A percentile compares a stretch with the other conserved stretches of the same genome.
phyloP scores from a whole-genome alignment of 2,113 vertebrate species.

The Heterochromis multidens region DNA sequence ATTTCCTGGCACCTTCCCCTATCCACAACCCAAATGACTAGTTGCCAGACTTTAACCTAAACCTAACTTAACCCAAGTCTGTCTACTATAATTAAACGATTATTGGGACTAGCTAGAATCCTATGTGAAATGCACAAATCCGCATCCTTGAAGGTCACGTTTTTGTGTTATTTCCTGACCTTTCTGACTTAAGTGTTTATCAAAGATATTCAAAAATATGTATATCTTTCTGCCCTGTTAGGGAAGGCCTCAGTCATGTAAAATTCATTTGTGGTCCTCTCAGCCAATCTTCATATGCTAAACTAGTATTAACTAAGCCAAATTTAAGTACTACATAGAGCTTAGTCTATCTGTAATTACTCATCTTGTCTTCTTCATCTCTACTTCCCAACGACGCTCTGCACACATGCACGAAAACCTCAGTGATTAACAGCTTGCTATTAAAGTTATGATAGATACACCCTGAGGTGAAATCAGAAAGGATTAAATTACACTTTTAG shows the following conservation, averaged over 20 bases:
- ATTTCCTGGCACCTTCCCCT: background rate
- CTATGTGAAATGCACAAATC: background rate
- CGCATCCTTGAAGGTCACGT: background rate
- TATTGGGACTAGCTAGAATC: background rate
- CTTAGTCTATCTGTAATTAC: background rate
- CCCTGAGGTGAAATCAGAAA: background rate
- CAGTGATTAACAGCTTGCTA: slow-evolving; percentile 2
- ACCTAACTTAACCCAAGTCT: background rate
- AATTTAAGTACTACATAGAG: background rate
- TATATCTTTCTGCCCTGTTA: background rate
- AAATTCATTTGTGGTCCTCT: background rate
- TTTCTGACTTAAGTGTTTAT: background rate
- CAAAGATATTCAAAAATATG: background rate
- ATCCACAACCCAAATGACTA: background rate
- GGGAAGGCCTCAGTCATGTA: background rate
- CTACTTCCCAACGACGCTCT: background rate
- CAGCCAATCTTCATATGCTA: background rate
- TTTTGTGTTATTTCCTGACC: background rate
- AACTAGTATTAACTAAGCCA: background rate
- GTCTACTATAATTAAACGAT: background rate
- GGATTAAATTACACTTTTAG: slow-evolving; percentile 5
- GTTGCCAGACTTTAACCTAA: background rate
- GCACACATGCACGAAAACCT: background rate
- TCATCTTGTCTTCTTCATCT: background rate
- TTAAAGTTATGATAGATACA: slow-evolving; percentile 10